Percentiles rank a stretch among this genome's conserved stretches.
Conservation (phyloP, 2,888 invertebrate species). For the Stenichneumon culpator region DNA sequence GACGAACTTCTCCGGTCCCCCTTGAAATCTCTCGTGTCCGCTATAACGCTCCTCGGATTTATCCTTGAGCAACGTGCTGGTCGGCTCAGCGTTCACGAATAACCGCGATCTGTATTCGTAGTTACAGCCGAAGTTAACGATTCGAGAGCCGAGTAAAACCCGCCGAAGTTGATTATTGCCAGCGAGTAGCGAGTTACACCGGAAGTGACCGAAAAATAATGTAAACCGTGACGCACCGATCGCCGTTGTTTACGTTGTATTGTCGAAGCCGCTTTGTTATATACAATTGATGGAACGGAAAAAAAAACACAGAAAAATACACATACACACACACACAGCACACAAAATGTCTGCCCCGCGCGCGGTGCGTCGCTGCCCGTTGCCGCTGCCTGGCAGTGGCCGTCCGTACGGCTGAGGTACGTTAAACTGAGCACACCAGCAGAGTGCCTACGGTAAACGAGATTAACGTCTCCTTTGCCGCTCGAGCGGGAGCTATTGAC, state of each 20-base stretch:
- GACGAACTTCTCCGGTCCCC: not conserved
- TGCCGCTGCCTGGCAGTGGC: slow-evolving; percentile 68
- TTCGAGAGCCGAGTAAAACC: not conserved
- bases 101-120: not conserved
- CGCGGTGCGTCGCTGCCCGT: slow-evolving; percentile 61
- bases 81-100: not conserved
- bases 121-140: not conserved
- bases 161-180: not conserved
- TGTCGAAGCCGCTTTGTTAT: not conserved
- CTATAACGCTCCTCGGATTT: not conserved
- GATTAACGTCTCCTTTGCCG: slow-evolving; percentile 79
- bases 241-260: slow-evolving; percentile 22
- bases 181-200: slow-evolving; percentile 9
- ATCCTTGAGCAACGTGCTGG: slow-evolving; percentile 9
- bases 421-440: slow-evolving; percentile 80
- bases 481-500: slow-evolving; percentile 34
- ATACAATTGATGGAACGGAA: not conserved
- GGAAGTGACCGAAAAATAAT: slow-evolving; percentile 39
- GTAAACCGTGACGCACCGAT: not conserved
- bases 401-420: slow-evolving; percentile 82
- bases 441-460: slow-evolving; percentile 83
- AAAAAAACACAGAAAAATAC: slow-evolving; percentile 20
- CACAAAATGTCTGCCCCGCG: slow-evolving; percentile 75
- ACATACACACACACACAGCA: slow-evolving; percentile 49
- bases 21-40: slow-evolving; percentile 15